Percentiles rank a stretch among this genome's conserved stretches.
Conservation (phyloP, 2,113 vertebrate genomes). For the Equus przewalskii region DNA sequence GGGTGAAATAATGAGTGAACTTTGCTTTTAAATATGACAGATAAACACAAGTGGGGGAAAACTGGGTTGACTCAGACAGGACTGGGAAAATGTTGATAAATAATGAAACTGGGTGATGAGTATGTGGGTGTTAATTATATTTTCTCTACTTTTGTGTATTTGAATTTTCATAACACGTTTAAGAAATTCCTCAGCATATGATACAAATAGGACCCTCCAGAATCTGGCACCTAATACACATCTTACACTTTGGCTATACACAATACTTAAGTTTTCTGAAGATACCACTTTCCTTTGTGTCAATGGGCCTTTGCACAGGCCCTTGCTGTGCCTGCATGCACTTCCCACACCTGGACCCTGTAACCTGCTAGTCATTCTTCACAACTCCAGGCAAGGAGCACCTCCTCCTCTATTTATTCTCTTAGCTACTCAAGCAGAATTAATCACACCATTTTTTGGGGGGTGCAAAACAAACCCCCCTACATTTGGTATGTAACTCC, state of each 20-base stretch:
- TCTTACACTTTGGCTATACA: not conserved
- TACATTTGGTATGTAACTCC: not conserved
- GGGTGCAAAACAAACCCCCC: not conserved
- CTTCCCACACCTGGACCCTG: not conserved
- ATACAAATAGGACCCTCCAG: not conserved
- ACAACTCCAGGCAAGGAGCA: not conserved
- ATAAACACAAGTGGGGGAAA: not conserved
- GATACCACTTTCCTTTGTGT: not conserved
- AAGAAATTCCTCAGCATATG: not conserved
- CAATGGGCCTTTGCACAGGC: not conserved
- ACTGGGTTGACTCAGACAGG: not conserved
- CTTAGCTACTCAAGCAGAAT: not conserved
- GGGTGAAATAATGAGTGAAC: not conserved
- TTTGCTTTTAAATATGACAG: not conserved
- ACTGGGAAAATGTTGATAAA: not conserved
- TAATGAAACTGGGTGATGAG: not conserved
- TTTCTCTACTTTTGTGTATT: not conserved
- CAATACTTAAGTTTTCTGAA: not conserved
- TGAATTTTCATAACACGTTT: slow-evolving; percentile 24
- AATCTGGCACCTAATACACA: not conserved
- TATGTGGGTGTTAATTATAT: not conserved
- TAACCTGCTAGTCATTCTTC: not conserved
- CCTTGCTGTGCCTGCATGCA: not conserved
- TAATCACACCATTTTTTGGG: not conserved
- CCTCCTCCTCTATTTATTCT: not conserved